These are phyloP conservation scores for Heterotis niloticus DNA, from an alignment of 2,113 vertebrate genomes.

Conservation along the genomic window DNA sequence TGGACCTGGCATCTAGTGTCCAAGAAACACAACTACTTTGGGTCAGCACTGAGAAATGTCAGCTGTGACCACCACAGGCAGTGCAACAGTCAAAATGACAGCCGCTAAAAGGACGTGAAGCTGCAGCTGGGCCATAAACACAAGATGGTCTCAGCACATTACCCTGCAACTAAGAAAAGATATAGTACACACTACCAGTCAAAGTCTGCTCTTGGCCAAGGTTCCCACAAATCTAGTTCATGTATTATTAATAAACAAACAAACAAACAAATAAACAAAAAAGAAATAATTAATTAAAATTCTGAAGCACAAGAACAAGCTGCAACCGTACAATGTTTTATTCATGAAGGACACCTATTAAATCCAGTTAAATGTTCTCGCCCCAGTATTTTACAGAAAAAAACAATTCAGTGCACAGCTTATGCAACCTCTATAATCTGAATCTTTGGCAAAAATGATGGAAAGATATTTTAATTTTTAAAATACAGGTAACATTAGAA, in stretches of 20 bases:
- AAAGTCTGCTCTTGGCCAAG: no score
- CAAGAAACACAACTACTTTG: background rate
- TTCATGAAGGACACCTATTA: conserved; percentile 13
- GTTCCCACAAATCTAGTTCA: no score
- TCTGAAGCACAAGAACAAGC: background rate
- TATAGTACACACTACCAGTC: no score
- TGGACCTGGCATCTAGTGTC: background rate
- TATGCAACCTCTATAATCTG: background rate
- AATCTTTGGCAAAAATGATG: background rate
- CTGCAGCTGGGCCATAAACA: background rate
- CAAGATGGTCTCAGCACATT: background rate
- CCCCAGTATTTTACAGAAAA: background rate
- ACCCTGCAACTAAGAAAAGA: background rate
- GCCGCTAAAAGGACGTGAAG: background rate
- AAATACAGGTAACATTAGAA: background rate
- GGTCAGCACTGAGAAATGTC: background rate
- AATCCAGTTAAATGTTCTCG: conserved; percentile 17
- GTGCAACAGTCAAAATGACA: background rate
- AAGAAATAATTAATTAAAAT: no score
- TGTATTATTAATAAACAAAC: no score
- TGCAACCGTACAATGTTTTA: background rate
- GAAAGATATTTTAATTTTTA: background rate
- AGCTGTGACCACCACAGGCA: background rate
- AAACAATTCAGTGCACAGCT: background rate
- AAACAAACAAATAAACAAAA: no score